phyloP scores from a whole-genome alignment of 2,888 invertebrate species.

The Sphaerophoria rueppellii region DNA sequence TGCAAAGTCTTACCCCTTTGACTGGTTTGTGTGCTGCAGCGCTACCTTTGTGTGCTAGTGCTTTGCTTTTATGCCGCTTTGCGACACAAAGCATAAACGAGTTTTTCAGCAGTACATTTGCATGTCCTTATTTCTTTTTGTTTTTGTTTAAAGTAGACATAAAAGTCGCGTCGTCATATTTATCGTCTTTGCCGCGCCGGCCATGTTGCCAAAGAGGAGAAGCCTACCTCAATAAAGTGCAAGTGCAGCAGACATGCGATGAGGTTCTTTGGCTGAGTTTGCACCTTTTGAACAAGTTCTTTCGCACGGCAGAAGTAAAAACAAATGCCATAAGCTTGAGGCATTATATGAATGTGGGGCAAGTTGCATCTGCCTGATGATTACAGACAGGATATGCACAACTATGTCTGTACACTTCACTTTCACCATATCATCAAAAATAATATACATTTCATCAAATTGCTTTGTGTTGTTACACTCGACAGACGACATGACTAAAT shows the following conservation, averaged over 20 bases:
- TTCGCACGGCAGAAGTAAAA: constrained; percentile 24
- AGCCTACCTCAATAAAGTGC: constrained; percentile 57
- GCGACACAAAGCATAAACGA: constrained; percentile 58
- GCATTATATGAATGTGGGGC: constrained; percentile 55
- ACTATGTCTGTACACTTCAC: constrained; percentile 37
- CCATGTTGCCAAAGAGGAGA: constrained; percentile 23
- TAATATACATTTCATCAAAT: constrained; percentile 19
- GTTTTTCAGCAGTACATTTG: constrained; percentile 58
- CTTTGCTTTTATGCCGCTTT: constrained; percentile 33
- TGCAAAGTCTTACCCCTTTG: constrained; percentile 28
- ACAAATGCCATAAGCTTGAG: constrained; percentile 16
- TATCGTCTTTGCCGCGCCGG: no score
- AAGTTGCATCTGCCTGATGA: constrained; percentile 62
- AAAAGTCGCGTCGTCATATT: constrained; percentile 7
- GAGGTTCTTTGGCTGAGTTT: constrained; percentile 31
- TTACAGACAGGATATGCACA: constrained; percentile 35
- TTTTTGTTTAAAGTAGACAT: constrained; percentile 22
- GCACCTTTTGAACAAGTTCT: constrained; percentile 62
- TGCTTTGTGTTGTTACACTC: constrained; percentile 9
- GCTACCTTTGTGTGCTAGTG: background rate
- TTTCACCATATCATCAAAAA: constrained; percentile 44
- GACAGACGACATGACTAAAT: background rate
- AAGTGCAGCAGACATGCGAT: constrained; percentile 32
- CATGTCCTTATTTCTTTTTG: constrained; percentile 57
- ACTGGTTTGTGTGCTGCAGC: constrained; percentile 14